phyloP scores from a whole-genome alignment of 1,140 invertebrate species.

The Sitophilus oryzae region DNA sequence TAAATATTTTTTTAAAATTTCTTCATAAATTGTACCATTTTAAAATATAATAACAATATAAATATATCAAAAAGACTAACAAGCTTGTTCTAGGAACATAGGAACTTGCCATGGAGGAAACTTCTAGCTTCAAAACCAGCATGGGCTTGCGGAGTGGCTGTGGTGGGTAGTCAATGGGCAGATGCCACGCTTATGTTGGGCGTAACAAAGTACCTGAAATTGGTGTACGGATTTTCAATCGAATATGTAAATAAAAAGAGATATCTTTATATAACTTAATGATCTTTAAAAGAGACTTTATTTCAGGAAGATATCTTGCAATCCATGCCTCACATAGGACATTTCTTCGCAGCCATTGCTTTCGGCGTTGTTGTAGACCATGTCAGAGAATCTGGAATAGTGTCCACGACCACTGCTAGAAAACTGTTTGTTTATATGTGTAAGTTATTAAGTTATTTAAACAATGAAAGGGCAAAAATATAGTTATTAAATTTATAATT shows the following conservation, averaged over 20 bases:
- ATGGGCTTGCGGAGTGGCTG: constrained; percentile 54
- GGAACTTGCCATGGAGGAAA: constrained; percentile 51
- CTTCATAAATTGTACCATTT: no score
- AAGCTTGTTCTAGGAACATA: constrained; percentile 36
- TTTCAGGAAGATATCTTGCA: constrained; percentile 52
- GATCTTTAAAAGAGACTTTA: no score
- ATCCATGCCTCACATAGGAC: constrained; percentile 53
- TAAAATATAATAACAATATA: no score
- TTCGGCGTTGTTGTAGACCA: constrained; percentile 55
- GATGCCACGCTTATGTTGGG: constrained; percentile 54
- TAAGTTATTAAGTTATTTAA: no score
- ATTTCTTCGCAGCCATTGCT: constrained; percentile 53
- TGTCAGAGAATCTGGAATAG: constrained; percentile 49
- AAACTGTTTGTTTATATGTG: constrained; percentile 56
- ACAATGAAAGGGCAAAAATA: constrained; percentile 5
- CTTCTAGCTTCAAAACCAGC: constrained; percentile 52
- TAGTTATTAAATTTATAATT: no score
- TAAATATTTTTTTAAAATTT: no score
- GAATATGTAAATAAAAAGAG: constrained; percentile 47
- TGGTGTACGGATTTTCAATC: constrained; percentile 55
- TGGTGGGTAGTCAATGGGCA: constrained; percentile 56
- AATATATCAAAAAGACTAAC: no score
- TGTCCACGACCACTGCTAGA: constrained; percentile 54
- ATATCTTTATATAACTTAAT: background rate
- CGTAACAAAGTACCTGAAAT: constrained; percentile 54